Conservation (phyloP, 2,888 invertebrate genomes). For the Microctonus hyperodae region DNA sequence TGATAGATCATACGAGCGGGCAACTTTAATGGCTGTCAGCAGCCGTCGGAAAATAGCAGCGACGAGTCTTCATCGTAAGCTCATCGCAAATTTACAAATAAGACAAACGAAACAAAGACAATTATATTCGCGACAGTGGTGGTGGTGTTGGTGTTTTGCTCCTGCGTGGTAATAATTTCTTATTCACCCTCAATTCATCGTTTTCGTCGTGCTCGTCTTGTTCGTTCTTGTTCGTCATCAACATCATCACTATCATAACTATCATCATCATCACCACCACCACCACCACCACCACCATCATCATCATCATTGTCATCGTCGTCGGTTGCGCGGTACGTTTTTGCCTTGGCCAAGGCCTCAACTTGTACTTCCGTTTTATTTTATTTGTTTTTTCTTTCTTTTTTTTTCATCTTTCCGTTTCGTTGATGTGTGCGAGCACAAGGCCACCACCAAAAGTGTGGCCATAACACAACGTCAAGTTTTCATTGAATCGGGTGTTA, state of each 20-base stretch:
- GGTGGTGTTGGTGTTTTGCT: constrained; percentile 6
- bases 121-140: background rate
- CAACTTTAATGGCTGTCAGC: constrained; percentile 38
- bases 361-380: constrained; percentile 32
- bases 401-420: too few relatives aligned
- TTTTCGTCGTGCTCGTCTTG: too few relatives aligned
- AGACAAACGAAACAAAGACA: background rate
- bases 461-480: constrained; percentile 48
- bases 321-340: constrained; percentile 3
- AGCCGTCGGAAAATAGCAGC: constrained; percentile 28
- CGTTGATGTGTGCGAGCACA: constrained; percentile 44
- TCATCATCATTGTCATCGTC: background rate
- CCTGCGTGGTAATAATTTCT: constrained; percentile 27
- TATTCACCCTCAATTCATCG: constrained; percentile 20
- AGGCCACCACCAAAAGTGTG: constrained; percentile 45
- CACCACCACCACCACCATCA: background rate
- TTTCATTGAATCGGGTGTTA: constrained; percentile 43
- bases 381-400: too few relatives aligned
- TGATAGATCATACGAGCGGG: constrained; percentile 19
- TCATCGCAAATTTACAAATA: constrained; percentile 24
- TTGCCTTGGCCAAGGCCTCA: constrained; percentile 32
- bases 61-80: constrained; percentile 31
- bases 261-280: background rate
- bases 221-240: too few relatives aligned
- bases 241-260: background rate